Percentiles rank a stretch among this genome's conserved stretches.
These are phyloP conservation scores for Atherinosoma microstoma DNA, from an alignment of 2,797 vertebrate genomes.

Conservation along the genomic window DNA sequence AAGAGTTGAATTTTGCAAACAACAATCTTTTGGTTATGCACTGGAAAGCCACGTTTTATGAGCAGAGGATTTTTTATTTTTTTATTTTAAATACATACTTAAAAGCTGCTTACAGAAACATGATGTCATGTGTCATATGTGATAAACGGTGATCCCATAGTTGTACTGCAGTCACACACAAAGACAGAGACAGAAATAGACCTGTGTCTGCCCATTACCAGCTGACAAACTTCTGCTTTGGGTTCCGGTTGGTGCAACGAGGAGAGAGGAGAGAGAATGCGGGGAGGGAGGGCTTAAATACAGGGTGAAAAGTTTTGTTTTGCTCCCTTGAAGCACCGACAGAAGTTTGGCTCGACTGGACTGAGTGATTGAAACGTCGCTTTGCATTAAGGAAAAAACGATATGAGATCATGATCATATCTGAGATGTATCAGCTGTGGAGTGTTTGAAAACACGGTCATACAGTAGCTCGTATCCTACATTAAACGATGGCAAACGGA, in stretches of 20 bases:
- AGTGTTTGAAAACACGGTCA: not conserved
- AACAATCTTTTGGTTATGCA: not conserved
- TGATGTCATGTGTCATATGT: constrained; percentile 13
- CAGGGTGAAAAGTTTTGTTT: constrained; percentile 37
- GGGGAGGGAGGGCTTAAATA: constrained; percentile 42
- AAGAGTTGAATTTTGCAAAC: too few relatives aligned
- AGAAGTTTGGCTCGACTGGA: constrained; percentile 3
- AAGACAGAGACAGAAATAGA: constrained; percentile 57
- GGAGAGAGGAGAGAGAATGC: not conserved
- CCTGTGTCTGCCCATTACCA: constrained; percentile 22
- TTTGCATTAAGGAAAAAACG: not conserved
- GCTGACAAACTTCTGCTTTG: constrained; percentile 72
- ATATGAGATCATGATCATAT: not conserved
- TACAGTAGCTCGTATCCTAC: not conserved
- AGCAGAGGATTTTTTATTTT: not conserved
- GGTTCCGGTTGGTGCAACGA: constrained; percentile 57
- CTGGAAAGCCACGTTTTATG: not conserved
- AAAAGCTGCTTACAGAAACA: not conserved
- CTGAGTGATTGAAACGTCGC: not conserved
- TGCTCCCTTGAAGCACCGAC: not conserved
- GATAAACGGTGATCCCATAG: constrained; percentile 11
- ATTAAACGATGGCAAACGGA: constrained; percentile 60
- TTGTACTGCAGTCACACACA: constrained; percentile 7
- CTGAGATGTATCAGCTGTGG: not conserved
- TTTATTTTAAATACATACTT: not conserved